Evolutionary conservation across 1,140 invertebrate genomes (phyloP).

Genomic region (Solen grandis): DNA sequence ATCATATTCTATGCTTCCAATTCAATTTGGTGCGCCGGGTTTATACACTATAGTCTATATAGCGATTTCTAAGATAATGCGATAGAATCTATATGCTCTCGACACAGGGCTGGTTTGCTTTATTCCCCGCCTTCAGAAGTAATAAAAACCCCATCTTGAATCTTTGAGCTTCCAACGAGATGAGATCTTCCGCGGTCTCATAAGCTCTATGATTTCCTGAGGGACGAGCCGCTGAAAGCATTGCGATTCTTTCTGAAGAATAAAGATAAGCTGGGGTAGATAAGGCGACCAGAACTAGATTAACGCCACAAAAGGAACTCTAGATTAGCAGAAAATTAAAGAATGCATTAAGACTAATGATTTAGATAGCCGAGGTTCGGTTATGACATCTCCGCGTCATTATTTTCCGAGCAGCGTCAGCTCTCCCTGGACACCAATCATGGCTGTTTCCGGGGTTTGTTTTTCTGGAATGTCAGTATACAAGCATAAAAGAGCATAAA

Average conservation of each 20-base stretch:
- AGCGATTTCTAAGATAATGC: conserved; percentile 44
- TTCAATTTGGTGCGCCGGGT: too few species aligned
- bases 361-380: conserved; percentile 15
- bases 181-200: conserved; percentile 50
- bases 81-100: conserved; percentile 42
- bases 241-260: conserved; percentile 58
- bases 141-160: conserved; percentile 56
- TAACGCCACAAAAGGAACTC: conserved; percentile 50
- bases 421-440: conserved; percentile 29
- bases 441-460: conserved; percentile 1
- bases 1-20: too few species aligned
- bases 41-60: too few species aligned
- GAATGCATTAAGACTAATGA: conserved; percentile 55
- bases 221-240: conserved; percentile 56
- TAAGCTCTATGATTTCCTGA: conserved; percentile 55
- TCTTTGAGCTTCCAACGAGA: conserved; percentile 50
- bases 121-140: conserved; percentile 53
- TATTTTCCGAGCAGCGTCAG: conserved; percentile 22
- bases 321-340: conserved; percentile 58
- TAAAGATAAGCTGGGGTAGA: conserved; percentile 52
- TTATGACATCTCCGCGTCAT: conserved; percentile 49
- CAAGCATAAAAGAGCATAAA: neutral
- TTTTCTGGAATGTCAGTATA: neutral
- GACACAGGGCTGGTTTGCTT: conserved; percentile 38
- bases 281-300: conserved; percentile 49